Percentiles rank a stretch among this genome's conserved stretches.
Conservation (phyloP, 2,113 vertebrate species). For the Zapornia atra region DNA sequence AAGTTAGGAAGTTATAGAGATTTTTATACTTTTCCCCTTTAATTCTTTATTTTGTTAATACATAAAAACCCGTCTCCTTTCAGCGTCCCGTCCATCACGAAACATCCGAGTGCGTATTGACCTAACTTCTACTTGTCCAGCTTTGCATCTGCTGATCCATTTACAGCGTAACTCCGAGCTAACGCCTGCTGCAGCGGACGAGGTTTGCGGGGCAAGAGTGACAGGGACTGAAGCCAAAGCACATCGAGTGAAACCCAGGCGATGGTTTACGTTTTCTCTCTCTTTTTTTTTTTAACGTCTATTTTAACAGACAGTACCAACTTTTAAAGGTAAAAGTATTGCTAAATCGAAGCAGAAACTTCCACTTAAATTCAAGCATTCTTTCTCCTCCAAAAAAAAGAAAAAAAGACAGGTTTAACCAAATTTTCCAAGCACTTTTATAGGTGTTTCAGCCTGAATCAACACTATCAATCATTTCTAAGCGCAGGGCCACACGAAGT, state of each 20-base stretch:
- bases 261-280: background rate
- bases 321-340: background rate
- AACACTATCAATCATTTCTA: background rate
- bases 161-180: background rate
- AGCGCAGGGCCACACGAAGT: background rate
- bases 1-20: conserved; percentile 41
- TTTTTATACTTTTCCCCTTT: background rate
- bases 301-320: background rate
- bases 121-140: background rate
- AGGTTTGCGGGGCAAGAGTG: background rate
- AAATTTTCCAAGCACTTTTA: background rate
- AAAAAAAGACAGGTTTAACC: background rate
- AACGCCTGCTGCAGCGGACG: background rate
- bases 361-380: conserved; percentile 5
- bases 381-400: background rate
- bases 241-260: background rate
- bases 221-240: background rate
- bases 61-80: background rate
- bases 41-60: background rate
- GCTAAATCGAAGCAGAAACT: background rate
- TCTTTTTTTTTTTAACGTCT: background rate
- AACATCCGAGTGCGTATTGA: background rate
- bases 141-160: background rate
- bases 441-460: background rate
- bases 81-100: background rate